Evolutionary conservation across 2,888 invertebrate genomes (phyloP).

Genomic region (Parasteatoda lunata): DNA sequence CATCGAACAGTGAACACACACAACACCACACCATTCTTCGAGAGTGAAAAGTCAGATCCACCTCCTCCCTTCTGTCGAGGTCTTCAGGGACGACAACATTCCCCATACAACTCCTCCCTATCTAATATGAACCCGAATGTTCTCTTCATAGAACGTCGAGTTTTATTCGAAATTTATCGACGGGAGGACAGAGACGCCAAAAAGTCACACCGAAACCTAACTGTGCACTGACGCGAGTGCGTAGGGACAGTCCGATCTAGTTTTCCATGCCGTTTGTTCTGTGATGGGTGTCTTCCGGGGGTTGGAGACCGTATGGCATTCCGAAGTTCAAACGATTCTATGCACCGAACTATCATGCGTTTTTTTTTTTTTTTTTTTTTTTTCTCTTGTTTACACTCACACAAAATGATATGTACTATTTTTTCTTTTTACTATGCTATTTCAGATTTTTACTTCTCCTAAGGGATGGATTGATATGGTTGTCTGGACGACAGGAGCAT

Average conservation of each 20-base stretch:
- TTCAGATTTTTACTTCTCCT: background rate
- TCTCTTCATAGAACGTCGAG: constrained; percentile 22
- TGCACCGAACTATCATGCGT: background rate
- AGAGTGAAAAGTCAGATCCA: too few species aligned
- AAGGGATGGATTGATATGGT: background rate
- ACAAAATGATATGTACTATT: background rate
- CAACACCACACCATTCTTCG: too few species aligned
- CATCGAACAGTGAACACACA: too few species aligned
- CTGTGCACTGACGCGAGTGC: constrained; percentile 41
- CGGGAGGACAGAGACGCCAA: constrained; percentile 18
- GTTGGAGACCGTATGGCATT: constrained; percentile 1
- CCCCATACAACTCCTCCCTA: too few species aligned
- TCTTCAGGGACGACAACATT: too few species aligned
- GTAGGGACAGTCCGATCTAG: constrained; percentile 35
- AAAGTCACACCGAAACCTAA: constrained; percentile 51
- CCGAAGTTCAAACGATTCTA: background rate
- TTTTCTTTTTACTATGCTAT: background rate
- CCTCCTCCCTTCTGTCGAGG: too few species aligned
- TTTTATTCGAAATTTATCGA: constrained; percentile 46
- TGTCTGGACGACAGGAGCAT: too few species aligned
- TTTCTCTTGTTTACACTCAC: background rate
- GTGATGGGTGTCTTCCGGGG: constrained; percentile 41
- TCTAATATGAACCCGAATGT: background rate
- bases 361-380: constrained; percentile 8
- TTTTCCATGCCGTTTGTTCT: constrained; percentile 60